phyloP scores from a whole-genome alignment of 2,888 invertebrate species.

The Lasioglossum malachurum region DNA sequence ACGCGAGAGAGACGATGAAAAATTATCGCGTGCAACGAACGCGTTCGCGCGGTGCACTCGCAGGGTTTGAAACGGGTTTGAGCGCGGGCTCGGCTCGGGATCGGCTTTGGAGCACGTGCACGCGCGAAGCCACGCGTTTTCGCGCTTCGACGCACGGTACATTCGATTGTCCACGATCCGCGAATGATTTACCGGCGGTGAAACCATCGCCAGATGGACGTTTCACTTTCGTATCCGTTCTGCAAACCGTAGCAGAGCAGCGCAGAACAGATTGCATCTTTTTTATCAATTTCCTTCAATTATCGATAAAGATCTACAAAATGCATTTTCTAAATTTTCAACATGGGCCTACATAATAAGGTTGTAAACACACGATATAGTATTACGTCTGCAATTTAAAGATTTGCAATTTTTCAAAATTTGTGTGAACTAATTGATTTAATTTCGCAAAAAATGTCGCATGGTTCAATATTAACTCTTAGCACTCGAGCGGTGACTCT shows the following conservation, averaged over 20 bases:
- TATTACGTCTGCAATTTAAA: too few species aligned
- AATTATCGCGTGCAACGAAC: slow-evolving; percentile 53
- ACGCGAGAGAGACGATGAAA: slow-evolving; percentile 50
- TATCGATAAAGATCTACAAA: too few species aligned
- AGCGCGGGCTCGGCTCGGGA: slow-evolving; percentile 29
- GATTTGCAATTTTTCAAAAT: too few species aligned
- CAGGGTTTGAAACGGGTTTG: neutral
- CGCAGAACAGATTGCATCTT: neutral
- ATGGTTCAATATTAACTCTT: too few species aligned
- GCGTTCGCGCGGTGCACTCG: slow-evolving; percentile 25
- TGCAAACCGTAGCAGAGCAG: neutral
- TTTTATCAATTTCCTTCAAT: too few species aligned
- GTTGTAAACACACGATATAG: too few species aligned
- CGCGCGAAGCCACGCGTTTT: slow-evolving; percentile 23
- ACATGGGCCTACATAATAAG: too few species aligned
- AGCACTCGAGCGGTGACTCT: too few species aligned
- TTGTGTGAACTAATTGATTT: too few species aligned
- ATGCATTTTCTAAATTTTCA: too few species aligned
- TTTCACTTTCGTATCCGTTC: slow-evolving; percentile 8
- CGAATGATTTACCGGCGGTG: slow-evolving; percentile 24
- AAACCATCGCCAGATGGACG: neutral
- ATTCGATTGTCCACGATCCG: slow-evolving; percentile 17
- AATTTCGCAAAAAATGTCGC: too few species aligned
- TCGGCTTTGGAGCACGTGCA: slow-evolving; percentile 19
- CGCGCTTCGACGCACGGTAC: slow-evolving; percentile 20